Conservation (phyloP, 2,888 invertebrate species). For the Leptinotarsa rubiginosa region DNA sequence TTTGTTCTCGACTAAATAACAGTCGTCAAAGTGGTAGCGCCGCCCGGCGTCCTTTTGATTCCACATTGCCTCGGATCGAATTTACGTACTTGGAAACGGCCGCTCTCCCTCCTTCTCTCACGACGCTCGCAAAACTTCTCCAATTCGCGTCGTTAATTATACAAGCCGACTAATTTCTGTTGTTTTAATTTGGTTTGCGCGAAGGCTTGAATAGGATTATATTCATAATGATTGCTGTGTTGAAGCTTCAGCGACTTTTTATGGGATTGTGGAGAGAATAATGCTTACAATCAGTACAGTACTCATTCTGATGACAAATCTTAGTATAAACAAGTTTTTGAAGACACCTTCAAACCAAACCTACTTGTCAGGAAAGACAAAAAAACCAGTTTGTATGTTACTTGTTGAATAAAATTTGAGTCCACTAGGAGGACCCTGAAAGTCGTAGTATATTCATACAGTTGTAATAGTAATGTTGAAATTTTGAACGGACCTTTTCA, state of each 20-base stretch:
- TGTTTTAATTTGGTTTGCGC: conserved; percentile 10
- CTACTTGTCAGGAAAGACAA: too few species aligned
- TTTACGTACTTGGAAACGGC: not conserved
- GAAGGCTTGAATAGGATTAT: not conserved
- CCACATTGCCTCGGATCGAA: not conserved
- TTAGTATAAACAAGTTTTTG: too few species aligned
- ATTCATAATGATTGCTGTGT: not conserved
- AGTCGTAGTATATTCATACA: too few species aligned
- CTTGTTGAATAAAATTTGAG: too few species aligned
- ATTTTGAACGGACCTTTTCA: too few species aligned
- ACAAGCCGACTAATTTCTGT: conserved; percentile 5
- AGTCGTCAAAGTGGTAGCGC: conserved; percentile 17
- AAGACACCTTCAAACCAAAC: too few species aligned
- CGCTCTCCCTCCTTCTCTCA: not conserved
- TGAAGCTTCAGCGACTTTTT: not conserved
- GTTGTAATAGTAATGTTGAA: too few species aligned
- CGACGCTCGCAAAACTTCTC: not conserved
- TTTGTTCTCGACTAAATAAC: conserved; percentile 30
- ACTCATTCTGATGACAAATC: too few species aligned
- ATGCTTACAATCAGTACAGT: not conserved
- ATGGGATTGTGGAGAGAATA: not conserved
- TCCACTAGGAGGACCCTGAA: too few species aligned
- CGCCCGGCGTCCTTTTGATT: conserved; percentile 23
- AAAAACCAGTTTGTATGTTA: too few species aligned
- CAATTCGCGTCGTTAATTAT: not conserved